Percentiles rank a stretch among this genome's conserved stretches.
Conservation (phyloP, 2,113 vertebrate genomes). For the Osmerus eperlanus region DNA sequence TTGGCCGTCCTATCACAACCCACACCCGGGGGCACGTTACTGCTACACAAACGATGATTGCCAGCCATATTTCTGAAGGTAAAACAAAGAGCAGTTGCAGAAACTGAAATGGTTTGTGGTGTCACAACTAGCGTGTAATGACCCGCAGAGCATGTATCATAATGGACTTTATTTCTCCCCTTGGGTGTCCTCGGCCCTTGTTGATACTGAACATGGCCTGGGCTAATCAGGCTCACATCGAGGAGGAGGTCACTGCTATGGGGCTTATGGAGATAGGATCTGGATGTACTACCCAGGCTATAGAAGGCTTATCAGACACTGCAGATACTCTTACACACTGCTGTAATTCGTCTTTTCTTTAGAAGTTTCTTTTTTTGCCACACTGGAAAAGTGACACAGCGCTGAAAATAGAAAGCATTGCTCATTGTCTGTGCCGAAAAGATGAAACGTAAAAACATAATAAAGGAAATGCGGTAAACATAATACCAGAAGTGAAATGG, state of each 20-base stretch:
- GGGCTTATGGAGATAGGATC: constrained; percentile 54
- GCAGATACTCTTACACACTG: constrained; percentile 45
- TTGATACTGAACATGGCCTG: constrained; percentile 31
- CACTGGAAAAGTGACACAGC: constrained; percentile 20
- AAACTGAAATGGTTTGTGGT: constrained; percentile 24
- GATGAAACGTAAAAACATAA: background rate
- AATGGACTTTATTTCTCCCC: constrained; percentile 41
- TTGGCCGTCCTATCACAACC: constrained; percentile 44
- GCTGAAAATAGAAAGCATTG: background rate
- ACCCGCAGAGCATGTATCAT: constrained; percentile 42
- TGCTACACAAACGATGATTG: constrained; percentile 21
- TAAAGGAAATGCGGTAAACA: background rate
- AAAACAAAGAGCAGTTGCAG: constrained; percentile 35
- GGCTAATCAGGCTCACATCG: constrained; percentile 50
- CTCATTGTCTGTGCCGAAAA: background rate
- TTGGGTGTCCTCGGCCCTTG: constrained; percentile 36
- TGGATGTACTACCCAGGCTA: constrained; percentile 53
- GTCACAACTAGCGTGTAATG: constrained; percentile 21
- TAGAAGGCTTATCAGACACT: constrained; percentile 43
- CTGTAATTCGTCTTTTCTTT: constrained; percentile 36
- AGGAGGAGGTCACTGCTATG: constrained; percentile 37
- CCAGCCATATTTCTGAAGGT: constrained; percentile 33
- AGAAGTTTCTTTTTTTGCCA: constrained; percentile 1
- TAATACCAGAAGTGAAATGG: background rate
- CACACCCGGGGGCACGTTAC: constrained; percentile 44